phyloP scores from a whole-genome alignment of 2,113 vertebrate species.

The Numida meleagris region DNA sequence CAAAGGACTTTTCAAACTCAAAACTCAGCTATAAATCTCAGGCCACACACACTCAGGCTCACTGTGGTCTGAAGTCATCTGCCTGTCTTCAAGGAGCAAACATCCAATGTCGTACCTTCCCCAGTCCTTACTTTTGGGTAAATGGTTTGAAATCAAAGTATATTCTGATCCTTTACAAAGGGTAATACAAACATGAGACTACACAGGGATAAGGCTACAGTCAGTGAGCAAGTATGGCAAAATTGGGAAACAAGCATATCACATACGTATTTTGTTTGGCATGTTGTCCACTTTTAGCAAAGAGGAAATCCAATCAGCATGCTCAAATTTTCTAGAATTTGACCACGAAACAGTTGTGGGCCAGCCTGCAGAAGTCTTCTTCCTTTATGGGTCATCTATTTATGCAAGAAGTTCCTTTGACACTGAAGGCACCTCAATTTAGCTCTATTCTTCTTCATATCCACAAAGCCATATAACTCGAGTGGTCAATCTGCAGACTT shows the following conservation, averaged over 20 bases:
- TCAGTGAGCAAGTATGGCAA: background rate
- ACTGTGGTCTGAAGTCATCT: background rate
- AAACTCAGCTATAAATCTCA: background rate
- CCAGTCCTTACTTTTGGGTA: background rate
- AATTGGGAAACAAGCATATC: fast-evolving
- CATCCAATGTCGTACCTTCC: background rate
- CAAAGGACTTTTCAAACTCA: background rate
- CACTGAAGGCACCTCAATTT: background rate
- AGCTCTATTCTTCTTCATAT: background rate
- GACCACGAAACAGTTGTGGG: background rate
- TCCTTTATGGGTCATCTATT: background rate
- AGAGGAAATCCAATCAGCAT: background rate
- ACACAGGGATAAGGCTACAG: background rate
- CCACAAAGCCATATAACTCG: background rate
- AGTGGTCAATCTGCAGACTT: slow-evolving; percentile 16
- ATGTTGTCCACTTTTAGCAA: background rate
- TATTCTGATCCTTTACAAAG: background rate
- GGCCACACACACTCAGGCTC: fast-evolving
- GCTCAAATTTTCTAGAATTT: background rate
- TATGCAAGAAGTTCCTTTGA: background rate
- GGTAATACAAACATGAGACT: background rate
- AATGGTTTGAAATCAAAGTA: background rate
- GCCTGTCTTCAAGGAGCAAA: background rate
- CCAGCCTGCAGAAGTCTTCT: background rate
- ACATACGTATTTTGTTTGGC: background rate